phyloP scores from a whole-genome alignment of 2,113 vertebrate species.

The sheep (Ovis aries) region DNA sequence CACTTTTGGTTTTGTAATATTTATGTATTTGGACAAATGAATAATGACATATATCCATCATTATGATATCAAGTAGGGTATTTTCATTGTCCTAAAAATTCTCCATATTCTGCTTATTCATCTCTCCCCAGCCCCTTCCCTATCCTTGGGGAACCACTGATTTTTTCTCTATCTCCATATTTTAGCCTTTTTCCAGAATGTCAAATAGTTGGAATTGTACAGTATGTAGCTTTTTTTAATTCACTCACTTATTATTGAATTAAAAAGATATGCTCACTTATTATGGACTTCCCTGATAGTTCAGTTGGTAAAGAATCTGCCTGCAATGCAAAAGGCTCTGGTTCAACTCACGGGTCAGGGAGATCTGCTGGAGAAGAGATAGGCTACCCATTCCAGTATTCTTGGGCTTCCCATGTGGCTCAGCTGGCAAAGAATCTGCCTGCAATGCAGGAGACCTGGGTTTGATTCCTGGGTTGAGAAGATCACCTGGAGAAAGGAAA shows the following conservation, averaged over 20 bases:
- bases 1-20: background rate
- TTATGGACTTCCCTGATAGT: background rate
- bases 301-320: background rate
- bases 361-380: background rate
- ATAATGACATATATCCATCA: background rate
- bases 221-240: background rate
- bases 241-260: background rate
- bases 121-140: background rate
- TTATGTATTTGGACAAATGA: background rate
- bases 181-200: background rate
- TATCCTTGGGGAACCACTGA: background rate
- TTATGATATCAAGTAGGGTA: background rate
- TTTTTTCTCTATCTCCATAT: background rate
- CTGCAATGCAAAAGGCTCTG: background rate
- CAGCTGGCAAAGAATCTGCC: background rate
- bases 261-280: background rate
- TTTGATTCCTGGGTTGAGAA: background rate
- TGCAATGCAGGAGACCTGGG: background rate
- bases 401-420: background rate
- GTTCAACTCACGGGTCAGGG: background rate
- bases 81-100: background rate
- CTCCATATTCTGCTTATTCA: background rate
- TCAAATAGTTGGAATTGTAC: background rate
- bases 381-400: background rate
- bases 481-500: background rate